Evolutionary conservation across 2,888 invertebrate genomes (phyloP), one percentile per base, ranked within the genome.

Genomic region (Patella pellucida): DNA sequence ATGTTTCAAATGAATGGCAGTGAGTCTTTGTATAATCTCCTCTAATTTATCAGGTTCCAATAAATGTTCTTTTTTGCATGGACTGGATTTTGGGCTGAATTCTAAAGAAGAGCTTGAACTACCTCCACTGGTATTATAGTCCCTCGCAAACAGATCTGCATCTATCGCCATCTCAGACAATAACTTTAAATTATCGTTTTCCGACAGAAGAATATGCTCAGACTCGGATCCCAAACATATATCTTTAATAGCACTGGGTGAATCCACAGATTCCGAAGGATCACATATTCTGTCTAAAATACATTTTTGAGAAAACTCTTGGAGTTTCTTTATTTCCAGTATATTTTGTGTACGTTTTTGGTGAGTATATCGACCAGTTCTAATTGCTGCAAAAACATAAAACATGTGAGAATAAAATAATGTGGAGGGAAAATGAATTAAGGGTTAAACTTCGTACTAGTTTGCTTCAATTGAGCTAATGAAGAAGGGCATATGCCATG

Each of bases 361-460:
- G 71, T 88, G 85, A 14, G 90, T 89, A 79, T 90, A 90, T 51
- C 90, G 78, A 11, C 90, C 90, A 4, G 89, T 90, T 78, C 89
- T 89, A 50, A 90, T 90, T 3, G 90, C 90, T 90, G 82, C 14
- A 80, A 82, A 41, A 41, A 7, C 7, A 27, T 5, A 41, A 7
- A 41, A 41, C 41, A 41, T 41, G 0, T 41, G 41, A 9, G 7
- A 41, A 41, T 41, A 41, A 41, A 41, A 41, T 41, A 2, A 31
- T 4, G 31, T 2, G 4, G 31, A 0, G 31, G 9, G 9, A 41
- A 0, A 41, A 27, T 27, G 27, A 27, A 27, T 2, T 27, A 9
- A 41, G 41, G 41, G 4, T 41, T 7, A 9, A 41, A 41, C 7
- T 7, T 7, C 31, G 3, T 31, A 31, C 31, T 31, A 4, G 2